Percentiles rank a stretch among this genome's conserved stretches.
Evolutionary conservation across 2,797 vertebrate species (phyloP).

Genomic region (Neosilurus hyrtlii): DNA sequence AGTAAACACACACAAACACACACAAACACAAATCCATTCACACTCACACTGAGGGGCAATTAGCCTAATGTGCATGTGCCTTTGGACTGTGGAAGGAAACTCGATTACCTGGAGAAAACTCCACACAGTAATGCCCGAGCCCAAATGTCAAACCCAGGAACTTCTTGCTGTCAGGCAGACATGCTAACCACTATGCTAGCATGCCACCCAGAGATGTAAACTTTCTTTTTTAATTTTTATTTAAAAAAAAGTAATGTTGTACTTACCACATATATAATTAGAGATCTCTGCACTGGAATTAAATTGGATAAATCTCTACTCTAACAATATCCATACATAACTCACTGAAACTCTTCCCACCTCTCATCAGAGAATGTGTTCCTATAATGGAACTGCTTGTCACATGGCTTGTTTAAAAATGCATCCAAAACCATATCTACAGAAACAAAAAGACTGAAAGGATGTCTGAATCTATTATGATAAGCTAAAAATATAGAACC

Average conservation of each 20-base stretch:
- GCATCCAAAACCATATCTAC: slow-evolving; percentile 54
- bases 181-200: too few relatives aligned
- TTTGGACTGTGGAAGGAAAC: too few relatives aligned
- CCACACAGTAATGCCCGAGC: too few relatives aligned
- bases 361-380: slow-evolving; percentile 17
- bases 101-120: too few relatives aligned
- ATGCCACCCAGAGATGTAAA: background rate
- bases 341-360: slow-evolving; percentile 16
- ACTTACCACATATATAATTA: background rate
- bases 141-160: too few relatives aligned
- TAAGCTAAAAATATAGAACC: slow-evolving; percentile 15
- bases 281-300: background rate
- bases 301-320: background rate
- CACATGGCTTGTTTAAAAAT: background rate
- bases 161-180: too few relatives aligned
- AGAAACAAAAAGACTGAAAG: background rate
- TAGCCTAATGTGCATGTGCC: too few relatives aligned
- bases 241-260: background rate
- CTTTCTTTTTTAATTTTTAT: background rate
- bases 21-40: too few relatives aligned
- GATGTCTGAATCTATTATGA: slow-evolving; percentile 35
- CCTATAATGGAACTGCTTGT: background rate
- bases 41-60: too few relatives aligned
- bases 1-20: too few relatives aligned
- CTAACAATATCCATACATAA: background rate